A percentile compares a stretch with the other conserved stretches of the same genome.
Conservation (phyloP, 1,140 invertebrate species). For the Battus philenor region DNA sequence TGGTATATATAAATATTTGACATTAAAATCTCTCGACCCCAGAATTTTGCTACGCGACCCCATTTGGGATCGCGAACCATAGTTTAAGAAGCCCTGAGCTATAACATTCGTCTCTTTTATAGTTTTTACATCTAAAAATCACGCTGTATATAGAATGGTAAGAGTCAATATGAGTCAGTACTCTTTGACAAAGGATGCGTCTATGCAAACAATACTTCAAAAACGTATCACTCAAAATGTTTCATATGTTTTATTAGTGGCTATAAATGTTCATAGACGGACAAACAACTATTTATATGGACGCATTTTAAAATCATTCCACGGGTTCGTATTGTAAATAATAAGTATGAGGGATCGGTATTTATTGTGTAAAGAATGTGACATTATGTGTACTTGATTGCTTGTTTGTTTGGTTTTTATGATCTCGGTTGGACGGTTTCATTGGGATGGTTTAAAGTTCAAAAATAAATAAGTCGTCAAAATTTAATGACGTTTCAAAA, state of each 20-base stretch:
- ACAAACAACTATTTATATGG: constrained; percentile 28
- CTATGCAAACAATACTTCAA: constrained; percentile 38
- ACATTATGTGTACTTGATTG: constrained; percentile 6
- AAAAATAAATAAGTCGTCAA: too few relatives aligned
- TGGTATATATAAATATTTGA: too few relatives aligned
- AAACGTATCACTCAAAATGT: constrained; percentile 10
- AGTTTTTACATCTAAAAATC: too few relatives aligned
- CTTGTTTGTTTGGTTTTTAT: too few relatives aligned
- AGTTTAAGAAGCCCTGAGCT: too few relatives aligned
- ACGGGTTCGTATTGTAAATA: constrained; percentile 21
- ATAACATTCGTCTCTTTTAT: too few relatives aligned
- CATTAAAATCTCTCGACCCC: too few relatives aligned
- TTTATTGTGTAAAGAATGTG: constrained; percentile 8
- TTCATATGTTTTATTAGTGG: constrained; percentile 30
- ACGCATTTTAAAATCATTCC: constrained; percentile 15
- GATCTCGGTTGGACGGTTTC: too few relatives aligned
- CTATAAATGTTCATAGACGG: constrained; percentile 29
- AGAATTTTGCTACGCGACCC: too few relatives aligned
- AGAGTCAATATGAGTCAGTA: constrained; percentile 45
- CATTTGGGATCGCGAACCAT: too few relatives aligned
- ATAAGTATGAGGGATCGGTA: constrained; percentile 5
- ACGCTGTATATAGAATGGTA: constrained; percentile 26
- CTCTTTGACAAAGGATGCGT: constrained; percentile 25
- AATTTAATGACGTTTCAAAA: too few relatives aligned
- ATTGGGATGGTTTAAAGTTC: too few relatives aligned